A percentile compares a stretch with the other conserved stretches of the same genome.
phyloP scores from a whole-genome alignment of 1,140 invertebrate genomes.

The Wasmannia auropunctata region DNA sequence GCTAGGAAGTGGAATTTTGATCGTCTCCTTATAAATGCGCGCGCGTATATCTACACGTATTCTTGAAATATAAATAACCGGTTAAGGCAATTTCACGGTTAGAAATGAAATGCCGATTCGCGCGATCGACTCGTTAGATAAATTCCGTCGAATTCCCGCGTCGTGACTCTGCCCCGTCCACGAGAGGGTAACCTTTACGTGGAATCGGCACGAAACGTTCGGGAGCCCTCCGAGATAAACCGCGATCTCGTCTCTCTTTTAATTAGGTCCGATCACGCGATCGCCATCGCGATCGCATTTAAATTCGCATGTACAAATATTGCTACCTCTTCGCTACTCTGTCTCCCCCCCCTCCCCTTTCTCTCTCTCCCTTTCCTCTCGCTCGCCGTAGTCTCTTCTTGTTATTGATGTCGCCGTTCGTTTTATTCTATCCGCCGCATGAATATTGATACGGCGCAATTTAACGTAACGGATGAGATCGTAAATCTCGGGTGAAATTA shows the following conservation, averaged over 20 bases:
- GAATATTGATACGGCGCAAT: slow-evolving; percentile 73
- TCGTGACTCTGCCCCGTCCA: slow-evolving; percentile 9
- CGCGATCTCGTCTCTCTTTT: slow-evolving; percentile 22
- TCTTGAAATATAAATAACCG: slow-evolving; percentile 65
- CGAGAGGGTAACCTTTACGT: slow-evolving; percentile 44
- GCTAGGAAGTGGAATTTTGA: slow-evolving; percentile 62
- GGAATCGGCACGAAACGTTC: slow-evolving; percentile 41
- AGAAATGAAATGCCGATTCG: slow-evolving; percentile 56
- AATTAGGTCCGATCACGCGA: slow-evolving; percentile 52
- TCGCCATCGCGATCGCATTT: slow-evolving; percentile 48
- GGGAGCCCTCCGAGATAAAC: background rate
- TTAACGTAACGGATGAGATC: slow-evolving; percentile 73
- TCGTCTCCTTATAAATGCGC: slow-evolving; percentile 60
- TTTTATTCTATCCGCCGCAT: slow-evolving; percentile 55
- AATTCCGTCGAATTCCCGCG: slow-evolving; percentile 58
- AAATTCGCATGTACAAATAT: slow-evolving; percentile 59
- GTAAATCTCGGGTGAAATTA: slow-evolving; percentile 73
- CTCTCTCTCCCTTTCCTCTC: background rate
- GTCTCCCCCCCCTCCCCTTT: background rate
- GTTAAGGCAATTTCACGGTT: slow-evolving; percentile 47
- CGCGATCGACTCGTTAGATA: slow-evolving; percentile 63
- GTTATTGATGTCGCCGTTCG: slow-evolving; percentile 51
- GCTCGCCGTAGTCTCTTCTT: background rate
- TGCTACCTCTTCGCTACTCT: background rate
- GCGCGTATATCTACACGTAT: background rate